phyloP scores from a whole-genome alignment of 2,888 invertebrate species.

The Idaea straminata region DNA sequence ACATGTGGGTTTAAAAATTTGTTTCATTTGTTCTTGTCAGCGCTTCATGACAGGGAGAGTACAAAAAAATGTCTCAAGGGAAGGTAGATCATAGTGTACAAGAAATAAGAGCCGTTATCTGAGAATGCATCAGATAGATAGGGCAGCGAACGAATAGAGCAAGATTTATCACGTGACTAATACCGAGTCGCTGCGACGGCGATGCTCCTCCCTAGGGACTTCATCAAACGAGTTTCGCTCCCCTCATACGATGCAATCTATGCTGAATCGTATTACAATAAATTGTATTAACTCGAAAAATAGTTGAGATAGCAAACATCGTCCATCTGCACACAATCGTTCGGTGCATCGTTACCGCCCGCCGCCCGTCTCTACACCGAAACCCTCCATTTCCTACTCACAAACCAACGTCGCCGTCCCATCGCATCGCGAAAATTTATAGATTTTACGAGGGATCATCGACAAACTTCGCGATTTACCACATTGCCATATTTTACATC shows the following conservation, averaged over 20 bases:
- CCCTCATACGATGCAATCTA: slow-evolving; percentile 78
- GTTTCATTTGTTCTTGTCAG: slow-evolving; percentile 30
- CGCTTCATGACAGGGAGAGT: slow-evolving; percentile 44
- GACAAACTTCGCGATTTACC: slow-evolving; percentile 65
- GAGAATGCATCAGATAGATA: slow-evolving; percentile 43
- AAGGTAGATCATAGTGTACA: slow-evolving; percentile 62
- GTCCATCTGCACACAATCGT: slow-evolving; percentile 78
- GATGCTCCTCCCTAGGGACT: slow-evolving; percentile 70
- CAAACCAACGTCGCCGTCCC: slow-evolving; percentile 18
- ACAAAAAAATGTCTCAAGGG: slow-evolving; percentile 56
- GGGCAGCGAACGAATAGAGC: slow-evolving; percentile 54
- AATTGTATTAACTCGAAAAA: slow-evolving; percentile 80
- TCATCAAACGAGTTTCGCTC: slow-evolving; percentile 79
- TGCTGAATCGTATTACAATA: slow-evolving; percentile 81
- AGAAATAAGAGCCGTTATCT: slow-evolving; percentile 42
- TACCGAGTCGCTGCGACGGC: slow-evolving; percentile 71
- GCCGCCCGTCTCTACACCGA: slow-evolving; percentile 32
- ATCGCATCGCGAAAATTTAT: slow-evolving; percentile 68
- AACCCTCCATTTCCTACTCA: slow-evolving; percentile 63
- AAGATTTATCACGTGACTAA: slow-evolving; percentile 80
- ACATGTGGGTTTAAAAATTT: slow-evolving; percentile 26
- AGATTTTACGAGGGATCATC: slow-evolving; percentile 77
- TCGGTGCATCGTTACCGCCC: slow-evolving; percentile 54
- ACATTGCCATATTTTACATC: slow-evolving; percentile 73
- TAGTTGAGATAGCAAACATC: slow-evolving; percentile 78